These are phyloP conservation scores for Ibycter americanus DNA, from an alignment of 2,797 vertebrate genomes.

Conservation along the genomic window DNA sequence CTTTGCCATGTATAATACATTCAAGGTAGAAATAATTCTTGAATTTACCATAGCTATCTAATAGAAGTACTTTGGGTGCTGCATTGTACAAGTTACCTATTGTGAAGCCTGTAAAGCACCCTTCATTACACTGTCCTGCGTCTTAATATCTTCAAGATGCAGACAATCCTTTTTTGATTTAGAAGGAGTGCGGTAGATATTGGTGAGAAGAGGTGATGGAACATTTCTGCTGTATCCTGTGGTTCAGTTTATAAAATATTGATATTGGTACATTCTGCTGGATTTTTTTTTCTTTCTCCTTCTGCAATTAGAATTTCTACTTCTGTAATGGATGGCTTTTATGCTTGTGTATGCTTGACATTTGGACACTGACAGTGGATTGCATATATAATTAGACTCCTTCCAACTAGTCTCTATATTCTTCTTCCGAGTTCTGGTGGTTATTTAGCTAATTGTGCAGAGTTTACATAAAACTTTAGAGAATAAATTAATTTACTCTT, in stretches of 20 bases:
- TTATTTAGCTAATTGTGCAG: neutral
- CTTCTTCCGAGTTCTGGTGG: neutral
- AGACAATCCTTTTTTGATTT: neutral
- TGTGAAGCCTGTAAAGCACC: neutral
- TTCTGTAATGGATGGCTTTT: neutral
- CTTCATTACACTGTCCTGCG: neutral
- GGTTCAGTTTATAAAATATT: neutral
- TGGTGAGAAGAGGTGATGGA: neutral
- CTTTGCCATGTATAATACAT: neutral
- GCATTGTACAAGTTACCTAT: neutral
- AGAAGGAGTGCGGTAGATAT: neutral
- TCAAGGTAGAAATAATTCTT: neutral
- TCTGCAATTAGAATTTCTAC: neutral
- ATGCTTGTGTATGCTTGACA: neutral
- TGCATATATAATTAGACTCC: neutral
- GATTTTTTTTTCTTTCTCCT: neutral
- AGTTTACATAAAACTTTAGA: neutral
- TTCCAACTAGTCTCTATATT: neutral
- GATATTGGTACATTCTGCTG: neutral
- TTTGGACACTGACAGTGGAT: neutral
- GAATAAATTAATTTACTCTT: neutral
- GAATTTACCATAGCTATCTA: neutral
- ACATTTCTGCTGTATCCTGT: neutral
- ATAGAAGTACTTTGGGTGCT: neutral
- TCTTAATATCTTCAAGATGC: neutral